A percentile compares a stretch with the other conserved stretches of the same genome.
Evolutionary conservation across 1,140 invertebrate genomes (phyloP).

Genomic region (Platyscapa corneri): DNA sequence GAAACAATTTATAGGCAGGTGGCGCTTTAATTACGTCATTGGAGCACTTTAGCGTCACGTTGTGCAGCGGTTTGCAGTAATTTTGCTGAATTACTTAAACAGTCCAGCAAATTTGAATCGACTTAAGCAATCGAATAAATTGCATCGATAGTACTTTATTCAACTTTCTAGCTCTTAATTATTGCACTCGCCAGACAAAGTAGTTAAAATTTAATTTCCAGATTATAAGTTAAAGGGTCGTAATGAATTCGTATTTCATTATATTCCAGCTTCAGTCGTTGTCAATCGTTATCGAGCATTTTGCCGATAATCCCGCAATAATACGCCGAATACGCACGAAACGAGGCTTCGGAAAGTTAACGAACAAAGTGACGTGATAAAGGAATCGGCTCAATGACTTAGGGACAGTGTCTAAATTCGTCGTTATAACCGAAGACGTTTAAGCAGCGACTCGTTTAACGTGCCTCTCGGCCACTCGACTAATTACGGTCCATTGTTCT

Average conservation of each 20-base stretch:
- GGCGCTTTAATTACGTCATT: no score
- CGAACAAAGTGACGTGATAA: no score
- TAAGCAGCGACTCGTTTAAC: no score
- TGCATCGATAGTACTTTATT: neutral
- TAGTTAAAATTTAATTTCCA: neutral
- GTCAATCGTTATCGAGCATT: neutral
- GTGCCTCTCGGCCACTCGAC: constrained; percentile 67
- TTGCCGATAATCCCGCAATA: neutral
- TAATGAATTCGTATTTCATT: no score
- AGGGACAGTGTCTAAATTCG: neutral
- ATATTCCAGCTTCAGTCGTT: neutral
- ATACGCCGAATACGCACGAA: no score
- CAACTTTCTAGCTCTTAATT: neutral
- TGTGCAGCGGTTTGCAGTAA: no score
- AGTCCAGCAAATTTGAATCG: no score
- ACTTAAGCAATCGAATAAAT: neutral
- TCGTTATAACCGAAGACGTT: neutral
- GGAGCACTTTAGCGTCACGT: no score
- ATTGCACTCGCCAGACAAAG: no score
- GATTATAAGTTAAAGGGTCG: neutral
- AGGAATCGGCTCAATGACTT: neutral
- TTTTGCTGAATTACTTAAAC: neutral
- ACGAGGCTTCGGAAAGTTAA: no score
- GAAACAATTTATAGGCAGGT: no score
- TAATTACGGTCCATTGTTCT: constrained; percentile 71